These are phyloP conservation scores for Euleptes europaea DNA, from an alignment of 2,113 vertebrate genomes.

Conservation along the genomic window DNA sequence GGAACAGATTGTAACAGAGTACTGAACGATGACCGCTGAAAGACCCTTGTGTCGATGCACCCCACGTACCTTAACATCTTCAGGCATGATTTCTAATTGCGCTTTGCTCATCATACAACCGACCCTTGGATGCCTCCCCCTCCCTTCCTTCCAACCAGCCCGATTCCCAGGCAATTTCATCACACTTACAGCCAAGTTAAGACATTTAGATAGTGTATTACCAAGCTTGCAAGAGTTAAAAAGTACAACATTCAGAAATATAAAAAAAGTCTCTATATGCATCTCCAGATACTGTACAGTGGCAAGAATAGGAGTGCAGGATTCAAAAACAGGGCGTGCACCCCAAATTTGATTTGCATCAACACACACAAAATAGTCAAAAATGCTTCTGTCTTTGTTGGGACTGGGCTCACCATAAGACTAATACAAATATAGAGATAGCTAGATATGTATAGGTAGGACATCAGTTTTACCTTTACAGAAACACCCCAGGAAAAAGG, in stretches of 20 bases:
- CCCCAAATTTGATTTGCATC: not conserved
- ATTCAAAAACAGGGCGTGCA: not conserved
- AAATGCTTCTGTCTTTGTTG: not conserved
- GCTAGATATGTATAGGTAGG: not conserved
- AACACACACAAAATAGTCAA: not conserved
- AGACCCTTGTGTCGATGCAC: not conserved
- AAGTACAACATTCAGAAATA: constrained; percentile 29
- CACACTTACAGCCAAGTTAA: not conserved
- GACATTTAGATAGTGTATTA: constrained; percentile 22
- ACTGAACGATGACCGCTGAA: not conserved
- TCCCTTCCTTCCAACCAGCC: not conserved
- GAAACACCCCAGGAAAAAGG: not conserved
- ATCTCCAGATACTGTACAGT: constrained; percentile 19
- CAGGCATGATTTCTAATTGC: not conserved
- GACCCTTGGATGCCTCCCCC: not conserved
- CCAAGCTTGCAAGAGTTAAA: constrained; percentile 18
- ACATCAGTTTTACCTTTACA: not conserved
- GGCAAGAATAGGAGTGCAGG: not conserved
- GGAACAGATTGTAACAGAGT: not conserved
- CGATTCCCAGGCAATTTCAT: not conserved
- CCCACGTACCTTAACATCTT: not conserved
- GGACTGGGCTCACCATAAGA: not conserved
- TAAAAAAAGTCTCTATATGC: not conserved
- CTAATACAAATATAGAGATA: constrained; percentile 4
- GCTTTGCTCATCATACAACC: not conserved